Evolutionary conservation across 1,140 invertebrate species (phyloP).

Genomic region (Lethocerus indicus): DNA sequence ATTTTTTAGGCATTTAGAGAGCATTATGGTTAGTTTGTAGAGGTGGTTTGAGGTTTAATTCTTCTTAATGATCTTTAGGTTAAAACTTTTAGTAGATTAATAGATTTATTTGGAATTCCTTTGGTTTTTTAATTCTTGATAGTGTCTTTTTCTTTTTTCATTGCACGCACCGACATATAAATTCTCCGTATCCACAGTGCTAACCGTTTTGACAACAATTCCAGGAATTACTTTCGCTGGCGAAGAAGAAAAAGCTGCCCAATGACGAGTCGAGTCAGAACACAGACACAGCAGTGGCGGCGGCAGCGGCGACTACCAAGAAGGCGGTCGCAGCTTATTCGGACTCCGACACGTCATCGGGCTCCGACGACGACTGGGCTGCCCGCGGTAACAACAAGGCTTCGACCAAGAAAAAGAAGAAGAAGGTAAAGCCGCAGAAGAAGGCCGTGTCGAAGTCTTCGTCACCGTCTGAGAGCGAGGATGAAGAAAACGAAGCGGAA

Average conservation of each 20-base stretch:
- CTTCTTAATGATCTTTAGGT: too few relatives aligned
- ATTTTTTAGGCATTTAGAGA: too few relatives aligned
- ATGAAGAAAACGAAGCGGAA: constrained; percentile 25
- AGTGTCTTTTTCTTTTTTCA: too few relatives aligned
- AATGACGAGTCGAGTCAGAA: constrained; percentile 24
- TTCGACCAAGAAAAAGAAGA: constrained; percentile 51
- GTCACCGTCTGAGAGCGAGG: background rate
- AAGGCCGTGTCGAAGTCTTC: constrained; percentile 24
- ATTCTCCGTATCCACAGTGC: too few relatives aligned
- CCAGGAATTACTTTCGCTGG: constrained; percentile 71
- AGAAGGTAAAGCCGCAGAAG: constrained; percentile 30
- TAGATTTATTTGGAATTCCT: too few relatives aligned
- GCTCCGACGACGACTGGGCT: constrained; percentile 56
- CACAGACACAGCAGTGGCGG: constrained; percentile 33
- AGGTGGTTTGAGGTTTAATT: too few relatives aligned
- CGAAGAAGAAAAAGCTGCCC: constrained; percentile 61
- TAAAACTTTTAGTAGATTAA: too few relatives aligned
- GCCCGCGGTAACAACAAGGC: constrained; percentile 32
- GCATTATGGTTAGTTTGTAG: too few relatives aligned
- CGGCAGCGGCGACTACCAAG: constrained; percentile 24
- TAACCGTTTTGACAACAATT: too few relatives aligned
- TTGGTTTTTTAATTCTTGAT: too few relatives aligned
- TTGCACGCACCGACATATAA: too few relatives aligned
- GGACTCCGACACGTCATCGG: constrained; percentile 44
- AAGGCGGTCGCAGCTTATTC: constrained; percentile 24